These are phyloP conservation scores for Tipula unca DNA, from an alignment of 2,888 invertebrate species.

Conservation along the genomic window DNA sequence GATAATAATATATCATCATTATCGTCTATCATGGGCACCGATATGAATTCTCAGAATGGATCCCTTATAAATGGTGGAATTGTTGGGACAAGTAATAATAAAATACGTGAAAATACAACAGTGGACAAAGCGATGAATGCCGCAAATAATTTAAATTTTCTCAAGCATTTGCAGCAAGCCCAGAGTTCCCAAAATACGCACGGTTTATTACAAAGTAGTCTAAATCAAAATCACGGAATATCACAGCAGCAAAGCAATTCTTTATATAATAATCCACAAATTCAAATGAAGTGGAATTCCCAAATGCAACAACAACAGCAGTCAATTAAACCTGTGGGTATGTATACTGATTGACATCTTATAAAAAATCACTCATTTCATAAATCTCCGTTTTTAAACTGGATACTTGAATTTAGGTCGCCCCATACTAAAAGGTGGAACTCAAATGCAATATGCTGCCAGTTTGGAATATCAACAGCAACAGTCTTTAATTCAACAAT, in stretches of 20 bases:
- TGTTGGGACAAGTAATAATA: slow-evolving; percentile 26
- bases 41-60: slow-evolving; percentile 23
- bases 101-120: slow-evolving; percentile 34
- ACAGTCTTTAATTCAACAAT: slow-evolving; percentile 25
- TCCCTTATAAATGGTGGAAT: slow-evolving; percentile 18
- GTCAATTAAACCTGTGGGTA: slow-evolving; percentile 32
- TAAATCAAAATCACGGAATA: background rate
- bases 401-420: slow-evolving; percentile 32
- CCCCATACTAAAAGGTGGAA: slow-evolving; percentile 38
- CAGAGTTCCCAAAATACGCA: background rate
- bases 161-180: slow-evolving; percentile 27
- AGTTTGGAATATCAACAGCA: slow-evolving; percentile 35
- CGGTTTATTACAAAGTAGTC: background rate
- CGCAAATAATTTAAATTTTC: slow-evolving; percentile 28
- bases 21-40: background rate
- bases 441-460: slow-evolving; percentile 30
- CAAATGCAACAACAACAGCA: slow-evolving; percentile 28
- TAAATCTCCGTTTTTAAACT: background rate
- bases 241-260: background rate
- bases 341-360: too few species aligned
- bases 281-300: slow-evolving; percentile 29
- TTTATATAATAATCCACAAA: background rate
- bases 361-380: too few species aligned
- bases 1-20: slow-evolving; percentile 34
- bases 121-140: slow-evolving; percentile 29